phyloP scores from a whole-genome alignment of 2,113 vertebrate species.

The Bothrops jararaca region DNA sequence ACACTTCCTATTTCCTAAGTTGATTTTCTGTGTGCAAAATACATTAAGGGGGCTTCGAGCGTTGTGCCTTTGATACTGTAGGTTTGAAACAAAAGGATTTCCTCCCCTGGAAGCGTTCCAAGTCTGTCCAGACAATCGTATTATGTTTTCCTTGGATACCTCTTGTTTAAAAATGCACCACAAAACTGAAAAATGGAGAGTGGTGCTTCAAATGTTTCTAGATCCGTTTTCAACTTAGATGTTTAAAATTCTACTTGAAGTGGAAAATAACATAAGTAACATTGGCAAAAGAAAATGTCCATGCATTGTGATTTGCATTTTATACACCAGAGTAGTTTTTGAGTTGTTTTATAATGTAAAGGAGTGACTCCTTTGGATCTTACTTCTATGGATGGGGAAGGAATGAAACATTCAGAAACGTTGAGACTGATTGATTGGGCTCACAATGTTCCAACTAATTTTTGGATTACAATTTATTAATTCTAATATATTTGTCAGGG shows the following conservation, averaged over 20 bases:
- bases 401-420: background rate
- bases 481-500: background rate
- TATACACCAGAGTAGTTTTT: background rate
- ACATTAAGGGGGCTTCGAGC: constrained; percentile 8
- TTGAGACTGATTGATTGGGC: background rate
- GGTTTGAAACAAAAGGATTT: constrained; percentile 19
- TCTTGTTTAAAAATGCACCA: background rate
- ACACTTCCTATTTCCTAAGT: constrained; percentile 12
- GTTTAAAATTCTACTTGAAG: constrained; percentile 5
- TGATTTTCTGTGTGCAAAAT: constrained; percentile 24
- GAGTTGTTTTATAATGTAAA: background rate
- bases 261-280: background rate
- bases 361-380: background rate
- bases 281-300: background rate
- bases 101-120: background rate
- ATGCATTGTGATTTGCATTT: background rate
- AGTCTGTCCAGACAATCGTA: background rate
- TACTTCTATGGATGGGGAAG: background rate
- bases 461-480: background rate
- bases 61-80: background rate
- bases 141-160: constrained; percentile 20
- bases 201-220: background rate
- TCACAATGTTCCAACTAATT: background rate
- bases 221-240: background rate
- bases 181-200: background rate